Percentiles rank a stretch among this genome's conserved stretches.
Conservation (phyloP, 1,140 invertebrate genomes). For the Carcinoscorpius rotundicauda region DNA sequence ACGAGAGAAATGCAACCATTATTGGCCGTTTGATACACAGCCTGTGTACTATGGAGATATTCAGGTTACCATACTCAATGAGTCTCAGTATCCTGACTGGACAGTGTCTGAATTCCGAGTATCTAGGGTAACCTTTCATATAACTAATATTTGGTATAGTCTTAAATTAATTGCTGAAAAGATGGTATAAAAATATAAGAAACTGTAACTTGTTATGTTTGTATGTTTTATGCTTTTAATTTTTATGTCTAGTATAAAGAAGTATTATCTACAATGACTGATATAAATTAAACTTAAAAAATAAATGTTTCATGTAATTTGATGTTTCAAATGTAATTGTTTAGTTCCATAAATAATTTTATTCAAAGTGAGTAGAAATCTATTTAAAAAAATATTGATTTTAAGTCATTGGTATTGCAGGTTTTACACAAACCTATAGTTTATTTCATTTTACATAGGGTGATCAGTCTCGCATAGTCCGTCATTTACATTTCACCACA, state of each 20-base stretch:
- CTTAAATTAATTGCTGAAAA: too few relatives aligned
- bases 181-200: too few relatives aligned
- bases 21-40: slow-evolving; percentile 92
- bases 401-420: background rate
- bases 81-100: slow-evolving; percentile 89
- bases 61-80: slow-evolving; percentile 73
- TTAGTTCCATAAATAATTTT: background rate
- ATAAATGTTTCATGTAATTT: too few relatives aligned
- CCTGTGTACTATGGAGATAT: slow-evolving; percentile 93
- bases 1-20: slow-evolving; percentile 89
- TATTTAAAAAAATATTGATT: background rate
- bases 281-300: too few relatives aligned
- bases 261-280: too few relatives aligned
- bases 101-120: slow-evolving; percentile 88
- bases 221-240: too few relatives aligned
- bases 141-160: too few relatives aligned
- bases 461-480: slow-evolving; percentile 66
- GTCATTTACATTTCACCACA: slow-evolving; percentile 92
- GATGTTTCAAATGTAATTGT: too few relatives aligned
- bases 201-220: too few relatives aligned
- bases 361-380: background rate
- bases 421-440: slow-evolving; percentile 1
- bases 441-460: slow-evolving; percentile 42
- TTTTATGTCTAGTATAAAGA: too few relatives aligned
- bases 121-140: slow-evolving; percentile 10